These are phyloP conservation scores for Philhelius pedissequus DNA, from an alignment of 2,888 invertebrate genomes.

Conservation along the genomic window DNA sequence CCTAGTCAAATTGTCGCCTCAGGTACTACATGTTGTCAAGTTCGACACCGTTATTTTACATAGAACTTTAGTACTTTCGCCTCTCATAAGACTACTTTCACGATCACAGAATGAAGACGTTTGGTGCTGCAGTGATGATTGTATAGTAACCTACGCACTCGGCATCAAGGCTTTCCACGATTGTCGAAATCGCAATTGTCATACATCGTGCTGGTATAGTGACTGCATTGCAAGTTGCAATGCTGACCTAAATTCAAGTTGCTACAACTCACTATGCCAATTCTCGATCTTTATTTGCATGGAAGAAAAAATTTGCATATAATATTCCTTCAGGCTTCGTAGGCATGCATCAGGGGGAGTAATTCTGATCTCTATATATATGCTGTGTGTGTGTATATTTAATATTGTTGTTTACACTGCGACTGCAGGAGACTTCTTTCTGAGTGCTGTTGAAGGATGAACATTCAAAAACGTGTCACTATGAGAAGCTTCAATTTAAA, in stretches of 20 bases:
- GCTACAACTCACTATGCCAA: constrained; percentile 49
- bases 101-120: constrained; percentile 45
- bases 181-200: constrained; percentile 47
- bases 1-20: too few species aligned
- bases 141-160: constrained; percentile 48
- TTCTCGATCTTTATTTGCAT: constrained; percentile 11
- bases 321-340: background rate
- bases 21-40: too few species aligned
- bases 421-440: constrained; percentile 8
- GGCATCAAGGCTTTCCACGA: constrained; percentile 15
- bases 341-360: background rate
- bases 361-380: too few species aligned
- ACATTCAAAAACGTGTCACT: constrained; percentile 26
- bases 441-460: constrained; percentile 11
- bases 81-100: constrained; percentile 38
- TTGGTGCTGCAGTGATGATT: constrained; percentile 1
- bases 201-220: background rate
- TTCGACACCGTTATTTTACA: too few species aligned
- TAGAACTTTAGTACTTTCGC: constrained; percentile 46
- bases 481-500: constrained; percentile 2
- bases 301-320: constrained; percentile 39
- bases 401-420: constrained; percentile 39
- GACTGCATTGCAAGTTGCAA: background rate
- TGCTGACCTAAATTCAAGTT: constrained; percentile 50
- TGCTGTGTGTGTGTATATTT: background rate